Evolutionary conservation across 2,797 vertebrate genomes (phyloP).

Genomic region (Schizopygopsis pylzovi): DNA sequence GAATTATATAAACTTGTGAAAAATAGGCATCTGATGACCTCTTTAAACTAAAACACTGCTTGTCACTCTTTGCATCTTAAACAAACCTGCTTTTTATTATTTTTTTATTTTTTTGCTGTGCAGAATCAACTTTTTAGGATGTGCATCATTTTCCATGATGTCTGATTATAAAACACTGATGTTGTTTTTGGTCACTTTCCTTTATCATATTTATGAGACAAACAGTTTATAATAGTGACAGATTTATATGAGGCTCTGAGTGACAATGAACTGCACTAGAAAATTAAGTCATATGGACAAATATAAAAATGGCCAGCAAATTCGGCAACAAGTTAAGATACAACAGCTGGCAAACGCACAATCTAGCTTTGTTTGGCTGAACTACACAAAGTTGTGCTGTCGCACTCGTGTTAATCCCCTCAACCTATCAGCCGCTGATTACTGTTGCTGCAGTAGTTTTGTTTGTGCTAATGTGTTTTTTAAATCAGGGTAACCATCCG

Average conservation of each 20-base stretch:
- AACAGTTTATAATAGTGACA: neutral
- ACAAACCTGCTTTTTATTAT: too few relatives aligned
- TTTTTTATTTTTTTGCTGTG: too few relatives aligned
- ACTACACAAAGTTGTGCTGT: neutral
- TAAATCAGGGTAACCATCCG: conserved; percentile 40
- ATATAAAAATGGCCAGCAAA: neutral
- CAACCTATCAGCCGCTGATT: conserved; percentile 32
- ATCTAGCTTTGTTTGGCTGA: conserved; percentile 9
- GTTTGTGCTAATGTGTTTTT: conserved; percentile 30
- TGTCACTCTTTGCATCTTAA: too few relatives aligned
- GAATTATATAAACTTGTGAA: too few relatives aligned
- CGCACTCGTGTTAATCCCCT: conserved; percentile 21
- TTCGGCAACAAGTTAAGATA: neutral
- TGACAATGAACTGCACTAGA: neutral
- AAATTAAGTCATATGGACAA: neutral
- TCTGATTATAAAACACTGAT: neutral
- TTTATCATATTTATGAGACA: neutral
- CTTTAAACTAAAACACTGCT: too few relatives aligned
- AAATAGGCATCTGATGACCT: too few relatives aligned
- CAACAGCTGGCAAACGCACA: neutral
- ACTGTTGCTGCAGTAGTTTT: conserved; percentile 20
- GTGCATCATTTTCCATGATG: neutral
- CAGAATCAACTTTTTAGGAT: neutral
- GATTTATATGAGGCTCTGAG: neutral
- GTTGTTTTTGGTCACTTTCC: neutral